Conservation (phyloP, 1,140 invertebrate species). For the Gonatopus flavifemur region DNA sequence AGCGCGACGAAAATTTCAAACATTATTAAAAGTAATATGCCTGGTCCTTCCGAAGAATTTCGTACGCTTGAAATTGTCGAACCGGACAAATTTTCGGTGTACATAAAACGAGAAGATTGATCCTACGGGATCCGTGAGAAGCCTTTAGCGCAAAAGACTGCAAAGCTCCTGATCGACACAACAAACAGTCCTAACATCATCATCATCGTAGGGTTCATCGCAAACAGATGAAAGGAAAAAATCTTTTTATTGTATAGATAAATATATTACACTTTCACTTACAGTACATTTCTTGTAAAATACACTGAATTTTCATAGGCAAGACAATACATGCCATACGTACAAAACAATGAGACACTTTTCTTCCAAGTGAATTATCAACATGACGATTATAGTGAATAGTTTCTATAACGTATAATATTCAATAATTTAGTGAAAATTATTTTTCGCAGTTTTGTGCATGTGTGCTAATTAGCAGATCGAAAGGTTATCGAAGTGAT, state of each 20-base stretch:
- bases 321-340: slow-evolving; percentile 1
- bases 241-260: slow-evolving; percentile 35
- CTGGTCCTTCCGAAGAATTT: no score
- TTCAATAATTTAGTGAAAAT: background rate
- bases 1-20: no score
- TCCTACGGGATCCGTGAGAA: no score
- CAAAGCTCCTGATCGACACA: no score
- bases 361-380: background rate
- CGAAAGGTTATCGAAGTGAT: background rate
- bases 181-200: no score
- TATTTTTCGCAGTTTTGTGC: background rate
- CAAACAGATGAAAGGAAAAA: background rate
- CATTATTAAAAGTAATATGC: no score
- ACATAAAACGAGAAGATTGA: no score
- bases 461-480: background rate
- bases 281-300: slow-evolving; percentile 38
- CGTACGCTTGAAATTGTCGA: no score
- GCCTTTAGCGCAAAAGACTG: no score
- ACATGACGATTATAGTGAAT: background rate
- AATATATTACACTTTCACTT: slow-evolving; percentile 42
- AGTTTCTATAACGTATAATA: background rate
- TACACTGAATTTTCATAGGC: slow-evolving; percentile 23
- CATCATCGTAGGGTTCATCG: no score
- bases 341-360: slow-evolving; percentile 7
- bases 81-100: no score